Evolutionary conservation across 2,888 invertebrate genomes (phyloP).

Genomic region (Melitaea athalia): DNA sequence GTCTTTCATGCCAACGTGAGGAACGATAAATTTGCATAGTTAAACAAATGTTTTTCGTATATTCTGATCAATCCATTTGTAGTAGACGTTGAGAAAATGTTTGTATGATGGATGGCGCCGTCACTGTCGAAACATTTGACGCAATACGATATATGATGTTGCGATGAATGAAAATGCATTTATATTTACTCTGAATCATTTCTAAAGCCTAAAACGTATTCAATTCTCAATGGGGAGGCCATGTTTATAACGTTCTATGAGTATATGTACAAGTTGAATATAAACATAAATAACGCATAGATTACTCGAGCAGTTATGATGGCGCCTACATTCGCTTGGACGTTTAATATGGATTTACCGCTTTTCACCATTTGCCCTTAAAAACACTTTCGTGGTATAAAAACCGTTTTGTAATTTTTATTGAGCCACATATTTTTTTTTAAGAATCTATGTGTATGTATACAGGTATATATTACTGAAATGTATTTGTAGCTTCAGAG

Average conservation of each 20-base stretch:
- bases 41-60: conserved; percentile 43
- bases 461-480: too few species aligned
- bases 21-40: conserved; percentile 32
- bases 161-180: conserved; percentile 66
- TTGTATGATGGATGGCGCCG: conserved; percentile 68
- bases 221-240: conserved; percentile 21
- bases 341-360: too few species aligned
- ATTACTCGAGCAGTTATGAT: too few species aligned
- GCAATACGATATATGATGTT: conserved; percentile 67
- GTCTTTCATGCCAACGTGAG: not conserved
- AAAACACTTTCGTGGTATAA: too few species aligned
- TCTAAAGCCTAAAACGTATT: conserved; percentile 43
- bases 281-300: too few species aligned
- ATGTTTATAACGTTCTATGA: not conserved
- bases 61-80: conserved; percentile 40
- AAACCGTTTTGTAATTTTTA: too few species aligned
- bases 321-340: too few species aligned
- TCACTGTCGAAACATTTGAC: conserved; percentile 62
- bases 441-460: too few species aligned
- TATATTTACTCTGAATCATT: conserved; percentile 62
- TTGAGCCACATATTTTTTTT: too few species aligned
- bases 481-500: too few species aligned
- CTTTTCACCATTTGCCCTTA: too few species aligned
- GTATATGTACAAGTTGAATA: not conserved
- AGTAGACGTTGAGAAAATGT: conserved; percentile 57